Conservation (phyloP, 1,140 invertebrate species). For the Caenorhabditis tropicalis region DNA sequence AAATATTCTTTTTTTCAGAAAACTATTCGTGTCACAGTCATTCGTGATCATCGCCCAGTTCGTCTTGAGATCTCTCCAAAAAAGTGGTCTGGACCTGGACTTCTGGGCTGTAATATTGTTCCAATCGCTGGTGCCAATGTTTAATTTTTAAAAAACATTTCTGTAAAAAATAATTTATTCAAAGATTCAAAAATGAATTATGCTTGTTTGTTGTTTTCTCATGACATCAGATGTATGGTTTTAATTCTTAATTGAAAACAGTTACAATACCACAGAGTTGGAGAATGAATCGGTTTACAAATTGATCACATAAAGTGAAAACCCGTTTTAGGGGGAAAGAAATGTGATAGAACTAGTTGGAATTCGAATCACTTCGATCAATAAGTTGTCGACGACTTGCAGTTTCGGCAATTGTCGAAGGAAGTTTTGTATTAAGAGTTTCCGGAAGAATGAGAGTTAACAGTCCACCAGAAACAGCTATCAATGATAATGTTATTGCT, state of each 20-base stretch:
- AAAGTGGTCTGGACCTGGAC: slow-evolving; percentile 45
- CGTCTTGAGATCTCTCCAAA: slow-evolving; percentile 42
- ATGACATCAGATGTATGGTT: too few species aligned
- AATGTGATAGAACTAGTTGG: not conserved
- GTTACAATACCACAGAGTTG: not conserved
- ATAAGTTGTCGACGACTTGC: slow-evolving; percentile 10
- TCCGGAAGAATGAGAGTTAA: slow-evolving; percentile 56
- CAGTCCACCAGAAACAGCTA: slow-evolving; percentile 44
- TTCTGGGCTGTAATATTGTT: slow-evolving; percentile 45
- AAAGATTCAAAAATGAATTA: not conserved
- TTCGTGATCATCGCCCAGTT: slow-evolving; percentile 47
- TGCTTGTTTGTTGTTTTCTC: not conserved
- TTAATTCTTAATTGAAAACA: not conserved
- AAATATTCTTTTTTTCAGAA: not conserved
- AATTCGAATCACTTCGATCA: slow-evolving; percentile 26
- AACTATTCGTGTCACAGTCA: slow-evolving; percentile 49
- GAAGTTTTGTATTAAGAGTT: slow-evolving; percentile 50
- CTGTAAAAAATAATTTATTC: slow-evolving; percentile 4
- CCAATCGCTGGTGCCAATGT: slow-evolving; percentile 10
- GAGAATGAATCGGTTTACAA: not conserved
- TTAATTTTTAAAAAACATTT: not conserved
- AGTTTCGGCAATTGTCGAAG: slow-evolving; percentile 48
- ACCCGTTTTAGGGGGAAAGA: not conserved
- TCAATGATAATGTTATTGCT: slow-evolving; percentile 41
- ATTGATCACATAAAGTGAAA: not conserved